A percentile compares a stretch with the other conserved stretches of the same genome.
These are phyloP conservation scores for Lepus townsendii DNA, from an alignment of 2,797 vertebrate species.

Conservation along the genomic window DNA sequence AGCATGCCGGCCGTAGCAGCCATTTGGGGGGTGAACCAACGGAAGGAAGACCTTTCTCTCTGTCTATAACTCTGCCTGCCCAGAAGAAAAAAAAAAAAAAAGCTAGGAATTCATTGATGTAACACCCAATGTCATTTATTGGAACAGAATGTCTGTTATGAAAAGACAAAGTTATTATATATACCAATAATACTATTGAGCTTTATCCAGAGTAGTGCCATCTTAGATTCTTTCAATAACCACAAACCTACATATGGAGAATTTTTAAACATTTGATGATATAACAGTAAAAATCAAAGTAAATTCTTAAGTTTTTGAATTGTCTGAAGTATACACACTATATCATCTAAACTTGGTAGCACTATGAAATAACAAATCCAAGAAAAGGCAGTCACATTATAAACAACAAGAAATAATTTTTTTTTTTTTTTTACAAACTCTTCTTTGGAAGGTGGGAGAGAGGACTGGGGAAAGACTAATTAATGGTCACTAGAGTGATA, in stretches of 20 bases:
- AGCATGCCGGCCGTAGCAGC: too few relatives aligned
- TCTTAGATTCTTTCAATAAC: background rate
- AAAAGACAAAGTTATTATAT: slow-evolving; percentile 22
- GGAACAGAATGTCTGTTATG: background rate
- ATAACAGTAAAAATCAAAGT: slow-evolving; percentile 29
- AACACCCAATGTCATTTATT: background rate
- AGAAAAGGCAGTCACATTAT: background rate
- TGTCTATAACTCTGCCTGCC: too few relatives aligned
- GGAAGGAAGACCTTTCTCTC: too few relatives aligned
- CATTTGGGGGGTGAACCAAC: too few relatives aligned
- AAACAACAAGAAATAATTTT: background rate
- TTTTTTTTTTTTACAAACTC: slow-evolving; percentile 15
- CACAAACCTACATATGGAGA: background rate
- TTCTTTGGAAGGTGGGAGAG: background rate
- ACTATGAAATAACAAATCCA: background rate
- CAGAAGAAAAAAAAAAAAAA: too few relatives aligned
- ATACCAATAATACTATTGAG: background rate
- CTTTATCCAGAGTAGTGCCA: background rate
- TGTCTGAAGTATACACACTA: background rate
- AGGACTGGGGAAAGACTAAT: too few relatives aligned
- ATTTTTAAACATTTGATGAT: background rate
- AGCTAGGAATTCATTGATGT: background rate
- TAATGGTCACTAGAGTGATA: too few relatives aligned
- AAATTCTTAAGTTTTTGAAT: background rate
- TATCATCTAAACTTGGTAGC: background rate